Conservation (phyloP, 2,113 vertebrate species). For the Boleophthalmus pectinirostris region DNA sequence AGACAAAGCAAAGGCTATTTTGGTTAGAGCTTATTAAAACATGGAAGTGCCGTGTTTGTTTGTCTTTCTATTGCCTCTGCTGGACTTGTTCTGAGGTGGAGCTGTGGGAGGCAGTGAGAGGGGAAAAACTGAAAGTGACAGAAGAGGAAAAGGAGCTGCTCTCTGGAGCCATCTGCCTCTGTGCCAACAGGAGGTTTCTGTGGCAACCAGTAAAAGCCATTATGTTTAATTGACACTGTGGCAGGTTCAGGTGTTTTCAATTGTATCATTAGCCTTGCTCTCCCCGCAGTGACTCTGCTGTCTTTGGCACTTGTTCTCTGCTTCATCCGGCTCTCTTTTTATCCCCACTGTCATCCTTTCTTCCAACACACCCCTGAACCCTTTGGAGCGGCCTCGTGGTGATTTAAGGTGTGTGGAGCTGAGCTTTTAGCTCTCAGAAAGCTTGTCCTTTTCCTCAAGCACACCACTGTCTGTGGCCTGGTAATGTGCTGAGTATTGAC, state of each 20-base stretch:
- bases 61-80: slow-evolving; percentile 18
- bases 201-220: slow-evolving; percentile 76
- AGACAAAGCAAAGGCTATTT: slow-evolving; percentile 27
- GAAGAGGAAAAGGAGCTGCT: slow-evolving; percentile 6
- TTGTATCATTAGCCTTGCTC: slow-evolving; percentile 53
- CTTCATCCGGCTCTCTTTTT: slow-evolving; percentile 28
- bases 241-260: slow-evolving; percentile 77
- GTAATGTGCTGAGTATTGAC: neutral
- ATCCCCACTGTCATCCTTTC: slow-evolving; percentile 21
- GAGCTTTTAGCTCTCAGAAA: slow-evolving; percentile 14
- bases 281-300: slow-evolving; percentile 46
- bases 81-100: slow-evolving; percentile 33
- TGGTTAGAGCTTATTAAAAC: slow-evolving; percentile 26
- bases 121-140: slow-evolving; percentile 37
- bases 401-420: slow-evolving; percentile 21
- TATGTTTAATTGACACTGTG: slow-evolving; percentile 76
- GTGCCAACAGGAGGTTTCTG: slow-evolving; percentile 71
- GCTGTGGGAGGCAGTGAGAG: slow-evolving; percentile 4
- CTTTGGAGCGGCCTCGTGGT: slow-evolving; percentile 17
- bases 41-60: slow-evolving; percentile 31
- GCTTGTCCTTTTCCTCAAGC: slow-evolving; percentile 9
- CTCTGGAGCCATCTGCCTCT: slow-evolving; percentile 62
- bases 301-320: slow-evolving; percentile 40
- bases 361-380: slow-evolving; percentile 15
- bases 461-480: slow-evolving; percentile 1